Percentiles rank a stretch among this genome's conserved stretches.
These are phyloP conservation scores for Nyleta sp. DNA, from an alignment of 2,888 invertebrate species.

Conservation along the genomic window DNA sequence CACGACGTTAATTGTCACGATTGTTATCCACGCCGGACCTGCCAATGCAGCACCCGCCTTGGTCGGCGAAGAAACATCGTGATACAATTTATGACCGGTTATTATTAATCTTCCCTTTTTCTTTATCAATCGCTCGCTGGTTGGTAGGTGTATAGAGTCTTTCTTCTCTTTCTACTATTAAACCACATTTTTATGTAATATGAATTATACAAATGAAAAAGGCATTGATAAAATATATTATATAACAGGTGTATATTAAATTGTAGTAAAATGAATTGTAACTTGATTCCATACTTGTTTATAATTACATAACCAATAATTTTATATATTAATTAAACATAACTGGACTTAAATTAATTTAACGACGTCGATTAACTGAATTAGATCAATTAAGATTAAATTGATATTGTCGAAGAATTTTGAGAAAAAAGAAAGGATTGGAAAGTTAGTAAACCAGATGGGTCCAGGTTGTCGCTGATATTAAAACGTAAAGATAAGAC, in stretches of 20 bases:
- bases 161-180: neutral
- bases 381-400: neutral
- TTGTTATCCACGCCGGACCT: constrained; percentile 73
- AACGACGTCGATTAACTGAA: neutral
- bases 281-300: too few relatives aligned
- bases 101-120: constrained; percentile 55
- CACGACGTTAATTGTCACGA: constrained; percentile 78
- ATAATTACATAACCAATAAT: too few relatives aligned
- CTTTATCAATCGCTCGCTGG: constrained; percentile 18
- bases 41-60: constrained; percentile 49
- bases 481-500: constrained; percentile 58
- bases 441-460: constrained; percentile 13
- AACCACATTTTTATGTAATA: neutral
- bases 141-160: constrained; percentile 23
- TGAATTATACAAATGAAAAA: too few relatives aligned
- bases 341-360: too few relatives aligned
- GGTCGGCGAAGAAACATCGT: constrained; percentile 47
- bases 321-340: too few relatives aligned
- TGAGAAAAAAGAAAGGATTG: too few relatives aligned
- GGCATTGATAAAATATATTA: too few relatives aligned
- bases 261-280: too few relatives aligned
- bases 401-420: neutral
- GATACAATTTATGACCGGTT: constrained; percentile 53
- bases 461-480: constrained; percentile 26
- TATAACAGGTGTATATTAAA: too few relatives aligned